A percentile compares a stretch with the other conserved stretches of the same genome.
phyloP scores from a whole-genome alignment of 2,113 vertebrate species.

The Astatotilapia flaviijosephi region DNA sequence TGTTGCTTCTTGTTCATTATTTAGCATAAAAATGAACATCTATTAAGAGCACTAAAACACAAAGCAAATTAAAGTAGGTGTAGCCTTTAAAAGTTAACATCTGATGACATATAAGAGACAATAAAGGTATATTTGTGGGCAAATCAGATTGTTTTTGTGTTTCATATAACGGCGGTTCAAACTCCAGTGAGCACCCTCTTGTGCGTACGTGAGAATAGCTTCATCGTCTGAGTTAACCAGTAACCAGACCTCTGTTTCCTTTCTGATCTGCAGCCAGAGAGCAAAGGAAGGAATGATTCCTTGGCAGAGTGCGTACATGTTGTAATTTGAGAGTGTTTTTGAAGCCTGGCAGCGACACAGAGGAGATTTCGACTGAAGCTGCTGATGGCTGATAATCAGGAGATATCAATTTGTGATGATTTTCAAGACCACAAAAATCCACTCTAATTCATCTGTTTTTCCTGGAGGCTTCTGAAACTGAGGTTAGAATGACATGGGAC shows the following conservation, averaged over 20 bases:
- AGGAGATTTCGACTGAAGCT: not conserved
- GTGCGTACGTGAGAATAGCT: constrained; percentile 12
- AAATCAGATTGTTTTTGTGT: not conserved
- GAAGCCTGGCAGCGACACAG: not conserved
- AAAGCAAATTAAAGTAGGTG: not conserved
- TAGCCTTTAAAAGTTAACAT: not conserved
- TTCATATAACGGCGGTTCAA: not conserved
- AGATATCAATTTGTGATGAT: not conserved
- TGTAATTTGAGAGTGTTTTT: not conserved
- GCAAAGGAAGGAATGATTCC: not conserved
- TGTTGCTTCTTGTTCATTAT: not conserved
- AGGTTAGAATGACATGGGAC: not conserved
- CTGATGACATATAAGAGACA: not conserved
- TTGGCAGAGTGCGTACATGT: not conserved
- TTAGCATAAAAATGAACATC: not conserved
- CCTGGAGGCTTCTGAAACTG: not conserved
- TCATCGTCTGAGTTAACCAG: constrained; percentile 12
- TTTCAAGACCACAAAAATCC: not conserved
- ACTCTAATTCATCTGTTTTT: not conserved
- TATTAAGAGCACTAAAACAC: not conserved
- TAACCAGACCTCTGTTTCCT: constrained; percentile 1
- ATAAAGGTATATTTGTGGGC: not conserved
- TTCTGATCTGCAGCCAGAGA: not conserved
- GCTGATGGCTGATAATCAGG: not conserved
- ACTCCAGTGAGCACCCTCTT: not conserved